Percentiles rank a stretch among this genome's conserved stretches.
Evolutionary conservation across 2,888 invertebrate species (phyloP).

Genomic region (Heliconius cydno): DNA sequence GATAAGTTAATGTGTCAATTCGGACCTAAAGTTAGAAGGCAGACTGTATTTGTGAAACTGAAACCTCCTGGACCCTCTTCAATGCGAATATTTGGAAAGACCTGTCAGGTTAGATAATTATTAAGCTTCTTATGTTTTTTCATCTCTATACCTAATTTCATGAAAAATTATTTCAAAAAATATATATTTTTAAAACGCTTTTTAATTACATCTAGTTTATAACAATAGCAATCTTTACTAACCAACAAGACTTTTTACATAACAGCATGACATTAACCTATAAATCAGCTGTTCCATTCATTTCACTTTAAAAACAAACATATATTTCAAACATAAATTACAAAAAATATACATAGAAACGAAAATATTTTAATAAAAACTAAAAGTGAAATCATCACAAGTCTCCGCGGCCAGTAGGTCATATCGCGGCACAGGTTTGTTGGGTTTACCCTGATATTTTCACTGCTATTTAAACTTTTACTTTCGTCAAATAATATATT

Average conservation of each 20-base stretch:
- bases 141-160: slow-evolving; percentile 6
- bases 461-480: slow-evolving; percentile 71
- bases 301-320: background rate
- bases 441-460: slow-evolving; percentile 74
- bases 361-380: slow-evolving; percentile 20
- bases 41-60: slow-evolving; percentile 87
- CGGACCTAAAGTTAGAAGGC: slow-evolving; percentile 87
- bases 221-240: slow-evolving; percentile 31
- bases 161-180: background rate
- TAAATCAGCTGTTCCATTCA: slow-evolving; percentile 60
- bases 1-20: slow-evolving; percentile 92
- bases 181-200: slow-evolving; percentile 23
- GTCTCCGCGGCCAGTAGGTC: slow-evolving; percentile 72
- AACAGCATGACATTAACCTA: slow-evolving; percentile 68
- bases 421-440: slow-evolving; percentile 72
- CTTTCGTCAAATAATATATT: slow-evolving; percentile 61
- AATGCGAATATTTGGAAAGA: slow-evolving; percentile 81
- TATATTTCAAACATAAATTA: background rate
- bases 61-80: slow-evolving; percentile 86
- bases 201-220: slow-evolving; percentile 44
- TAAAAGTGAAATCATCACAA: slow-evolving; percentile 79
- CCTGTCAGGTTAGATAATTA: slow-evolving; percentile 74
- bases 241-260: slow-evolving; percentile 59
- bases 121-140: slow-evolving; percentile 20
- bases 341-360: background rate